Evolutionary conservation across 2,113 vertebrate genomes (phyloP).

Genomic region (Neodontobutis hainanensis): DNA sequence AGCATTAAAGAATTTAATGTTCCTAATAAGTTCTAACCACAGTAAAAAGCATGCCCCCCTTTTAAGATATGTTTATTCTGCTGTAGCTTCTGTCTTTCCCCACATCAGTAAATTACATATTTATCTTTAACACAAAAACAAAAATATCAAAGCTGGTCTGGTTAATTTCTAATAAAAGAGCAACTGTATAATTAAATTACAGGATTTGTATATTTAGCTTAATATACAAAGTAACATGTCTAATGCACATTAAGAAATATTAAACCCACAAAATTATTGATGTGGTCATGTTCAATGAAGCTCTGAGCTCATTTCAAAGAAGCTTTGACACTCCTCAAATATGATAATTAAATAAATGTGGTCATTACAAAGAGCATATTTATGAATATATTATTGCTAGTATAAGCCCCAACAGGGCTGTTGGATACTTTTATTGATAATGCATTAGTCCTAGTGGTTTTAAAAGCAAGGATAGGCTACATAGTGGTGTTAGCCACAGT

Average conservation of each 20-base stretch:
- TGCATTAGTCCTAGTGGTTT: background rate
- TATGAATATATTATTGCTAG: too few relatives aligned
- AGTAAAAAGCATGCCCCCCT: background rate
- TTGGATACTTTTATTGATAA: background rate
- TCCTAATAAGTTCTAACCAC: constrained; percentile 40
- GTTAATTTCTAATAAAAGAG: background rate
- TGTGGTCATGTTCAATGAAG: background rate
- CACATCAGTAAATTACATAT: background rate
- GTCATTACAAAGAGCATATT: background rate
- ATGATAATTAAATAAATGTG: background rate
- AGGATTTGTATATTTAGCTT: background rate
- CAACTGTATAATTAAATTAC: background rate
- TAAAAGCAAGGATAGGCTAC: constrained; percentile 1
- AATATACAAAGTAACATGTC: background rate
- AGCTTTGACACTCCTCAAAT: background rate
- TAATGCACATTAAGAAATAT: background rate
- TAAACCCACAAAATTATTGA: background rate
- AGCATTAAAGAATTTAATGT: constrained; percentile 30
- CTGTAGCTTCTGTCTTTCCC: background rate
- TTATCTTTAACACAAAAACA: too few relatives aligned
- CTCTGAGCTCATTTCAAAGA: too few relatives aligned
- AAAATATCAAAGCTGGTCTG: background rate
- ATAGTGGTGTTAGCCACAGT: background rate
- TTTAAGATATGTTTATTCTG: background rate
- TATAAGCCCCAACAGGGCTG: background rate